Conservation (phyloP, 2,797 vertebrate genomes). For the Diceros bicornis region DNA sequence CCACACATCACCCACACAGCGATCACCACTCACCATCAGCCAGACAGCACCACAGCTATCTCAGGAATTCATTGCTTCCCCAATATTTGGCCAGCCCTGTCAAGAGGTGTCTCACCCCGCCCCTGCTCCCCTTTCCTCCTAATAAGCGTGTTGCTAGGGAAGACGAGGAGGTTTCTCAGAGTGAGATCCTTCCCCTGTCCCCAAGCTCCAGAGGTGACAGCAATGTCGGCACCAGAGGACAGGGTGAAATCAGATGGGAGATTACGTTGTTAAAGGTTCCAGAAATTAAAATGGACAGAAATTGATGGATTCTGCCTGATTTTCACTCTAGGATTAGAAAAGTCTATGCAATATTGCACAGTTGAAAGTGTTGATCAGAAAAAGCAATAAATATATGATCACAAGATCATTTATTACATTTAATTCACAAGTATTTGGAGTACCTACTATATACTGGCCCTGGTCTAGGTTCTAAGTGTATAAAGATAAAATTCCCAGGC, state of each 20-base stretch:
- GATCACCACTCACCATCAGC: accelerated
- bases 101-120: accelerated
- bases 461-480: accelerated
- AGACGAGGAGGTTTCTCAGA: not conserved
- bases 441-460: no score
- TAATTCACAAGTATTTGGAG: not conserved
- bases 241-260: not conserved
- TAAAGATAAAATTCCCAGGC: not conserved
- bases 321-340: not conserved
- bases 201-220: not conserved
- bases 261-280: not conserved
- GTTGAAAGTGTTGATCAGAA: not conserved
- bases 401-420: not conserved
- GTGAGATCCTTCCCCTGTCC: accelerated
- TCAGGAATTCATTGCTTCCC: not conserved
- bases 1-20: not conserved
- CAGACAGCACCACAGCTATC: accelerated
- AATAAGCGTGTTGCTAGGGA: not conserved
- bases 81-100: accelerated
- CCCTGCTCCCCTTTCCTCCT: no score
- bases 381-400: not conserved
- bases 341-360: not conserved
- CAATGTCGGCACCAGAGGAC: accelerated
- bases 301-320: not conserved
- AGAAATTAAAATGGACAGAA: not conserved